Percentiles rank a stretch among this genome's conserved stretches.
phyloP scores from a whole-genome alignment of 2,797 vertebrate genomes.

The Hemibagrus guttatus region DNA sequence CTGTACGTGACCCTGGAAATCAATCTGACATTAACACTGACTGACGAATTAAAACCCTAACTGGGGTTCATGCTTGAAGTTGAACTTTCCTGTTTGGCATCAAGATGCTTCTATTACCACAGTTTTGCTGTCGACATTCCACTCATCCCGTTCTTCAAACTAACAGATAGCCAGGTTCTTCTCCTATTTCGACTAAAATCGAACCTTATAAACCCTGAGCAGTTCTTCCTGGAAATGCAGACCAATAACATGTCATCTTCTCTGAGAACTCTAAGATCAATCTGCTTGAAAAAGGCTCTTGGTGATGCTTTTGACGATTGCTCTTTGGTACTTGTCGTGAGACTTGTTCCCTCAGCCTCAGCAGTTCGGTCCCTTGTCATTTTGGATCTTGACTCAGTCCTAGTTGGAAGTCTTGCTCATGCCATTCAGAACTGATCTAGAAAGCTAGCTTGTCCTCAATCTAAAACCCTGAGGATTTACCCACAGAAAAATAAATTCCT shows the following conservation, averaged over 20 bases:
- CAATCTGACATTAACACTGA: background rate
- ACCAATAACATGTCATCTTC: background rate
- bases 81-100: background rate
- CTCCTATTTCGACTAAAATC: background rate
- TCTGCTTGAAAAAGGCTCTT: background rate
- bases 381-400: background rate
- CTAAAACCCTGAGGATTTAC: background rate
- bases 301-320: background rate
- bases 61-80: too few species aligned
- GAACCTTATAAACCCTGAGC: background rate
- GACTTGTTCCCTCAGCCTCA: background rate
- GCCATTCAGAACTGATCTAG: background rate
- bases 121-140: background rate
- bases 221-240: background rate
- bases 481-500: background rate
- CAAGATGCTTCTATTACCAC: background rate
- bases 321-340: background rate
- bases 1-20: background rate
- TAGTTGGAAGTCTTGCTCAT: background rate
- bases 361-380: background rate
- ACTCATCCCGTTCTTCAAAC: background rate
- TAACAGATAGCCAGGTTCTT: background rate
- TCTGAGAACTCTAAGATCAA: background rate
- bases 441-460: background rate
- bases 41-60: background rate